Evolutionary conservation across 2,888 invertebrate genomes (phyloP).

Genomic region (Nemotelus nigrinus): DNA sequence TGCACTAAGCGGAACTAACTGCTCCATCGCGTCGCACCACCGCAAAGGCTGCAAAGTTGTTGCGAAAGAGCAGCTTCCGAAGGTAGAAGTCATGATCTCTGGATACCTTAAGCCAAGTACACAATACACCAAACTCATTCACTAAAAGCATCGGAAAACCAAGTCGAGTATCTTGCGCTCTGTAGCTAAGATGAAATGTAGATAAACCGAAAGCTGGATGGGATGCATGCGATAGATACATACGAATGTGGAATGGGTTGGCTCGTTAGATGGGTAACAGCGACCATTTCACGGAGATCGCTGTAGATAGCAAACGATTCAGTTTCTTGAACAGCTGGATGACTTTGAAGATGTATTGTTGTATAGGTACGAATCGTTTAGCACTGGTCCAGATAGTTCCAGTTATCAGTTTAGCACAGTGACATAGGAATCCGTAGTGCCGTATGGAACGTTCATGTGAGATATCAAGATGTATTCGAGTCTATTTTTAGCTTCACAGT

Average conservation of each 20-base stretch:
- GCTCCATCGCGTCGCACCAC: neutral
- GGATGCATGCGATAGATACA: too few relatives aligned
- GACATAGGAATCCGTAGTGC: neutral
- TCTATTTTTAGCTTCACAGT: constrained; percentile 1
- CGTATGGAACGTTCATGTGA: neutral
- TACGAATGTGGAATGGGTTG: too few relatives aligned
- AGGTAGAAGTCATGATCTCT: constrained; percentile 16
- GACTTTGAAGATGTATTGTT: constrained; percentile 2
- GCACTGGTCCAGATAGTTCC: neutral
- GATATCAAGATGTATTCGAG: neutral
- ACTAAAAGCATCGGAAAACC: too few relatives aligned
- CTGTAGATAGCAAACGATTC: neutral
- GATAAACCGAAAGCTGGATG: too few relatives aligned
- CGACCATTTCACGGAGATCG: neutral
- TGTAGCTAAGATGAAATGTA: too few relatives aligned
- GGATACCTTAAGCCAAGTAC: constrained; percentile 30
- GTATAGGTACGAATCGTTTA: neutral
- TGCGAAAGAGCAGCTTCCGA: constrained; percentile 28
- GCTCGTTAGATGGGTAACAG: too few relatives aligned
- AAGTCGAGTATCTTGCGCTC: too few relatives aligned
- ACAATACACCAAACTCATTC: neutral
- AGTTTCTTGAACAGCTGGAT: constrained; percentile 5
- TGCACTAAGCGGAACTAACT: constrained; percentile 25
- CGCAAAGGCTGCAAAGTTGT: neutral
- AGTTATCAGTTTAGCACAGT: constrained; percentile 10